A percentile compares a stretch with the other conserved stretches of the same genome.
Evolutionary conservation across 1,140 invertebrate species (phyloP).

Genomic region (Bactericera cockerelli): DNA sequence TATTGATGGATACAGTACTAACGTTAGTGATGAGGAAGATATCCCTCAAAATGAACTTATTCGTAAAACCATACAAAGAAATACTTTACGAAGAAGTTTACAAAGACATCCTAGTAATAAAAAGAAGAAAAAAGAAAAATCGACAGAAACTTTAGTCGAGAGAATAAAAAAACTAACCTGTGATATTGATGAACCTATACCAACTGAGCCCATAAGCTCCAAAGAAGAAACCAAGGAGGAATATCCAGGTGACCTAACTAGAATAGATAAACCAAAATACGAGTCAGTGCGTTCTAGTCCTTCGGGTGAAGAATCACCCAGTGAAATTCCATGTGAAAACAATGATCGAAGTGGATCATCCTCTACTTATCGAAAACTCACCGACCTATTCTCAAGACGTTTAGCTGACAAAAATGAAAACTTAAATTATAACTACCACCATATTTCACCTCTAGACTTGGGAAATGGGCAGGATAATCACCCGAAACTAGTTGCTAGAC

Average conservation of each 20-base stretch:
- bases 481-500: conserved; percentile 22
- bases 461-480: conserved; percentile 28
- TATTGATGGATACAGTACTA: background rate
- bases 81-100: conserved; percentile 48
- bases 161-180: conserved; percentile 64
- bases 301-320: conserved; percentile 32
- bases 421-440: conserved; percentile 16
- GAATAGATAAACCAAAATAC: conserved; percentile 9
- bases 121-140: conserved; percentile 32
- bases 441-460: conserved; percentile 34
- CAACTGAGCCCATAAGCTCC: background rate
- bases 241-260: background rate
- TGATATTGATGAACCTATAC: conserved; percentile 45
- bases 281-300: conserved; percentile 28
- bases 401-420: conserved; percentile 27
- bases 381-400: conserved; percentile 41
- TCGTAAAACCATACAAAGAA: conserved; percentile 48
- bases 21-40: conserved; percentile 22
- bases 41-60: conserved; percentile 22
- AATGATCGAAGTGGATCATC: conserved; percentile 25
- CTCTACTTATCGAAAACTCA: conserved; percentile 49
- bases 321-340: background rate
- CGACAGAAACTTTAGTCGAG: conserved; percentile 53
- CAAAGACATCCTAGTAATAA: conserved; percentile 40
- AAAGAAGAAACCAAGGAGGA: background rate